These are phyloP conservation scores for Notolepis coatsorum DNA, from an alignment of 2,797 vertebrate genomes.

Conservation along the genomic window DNA sequence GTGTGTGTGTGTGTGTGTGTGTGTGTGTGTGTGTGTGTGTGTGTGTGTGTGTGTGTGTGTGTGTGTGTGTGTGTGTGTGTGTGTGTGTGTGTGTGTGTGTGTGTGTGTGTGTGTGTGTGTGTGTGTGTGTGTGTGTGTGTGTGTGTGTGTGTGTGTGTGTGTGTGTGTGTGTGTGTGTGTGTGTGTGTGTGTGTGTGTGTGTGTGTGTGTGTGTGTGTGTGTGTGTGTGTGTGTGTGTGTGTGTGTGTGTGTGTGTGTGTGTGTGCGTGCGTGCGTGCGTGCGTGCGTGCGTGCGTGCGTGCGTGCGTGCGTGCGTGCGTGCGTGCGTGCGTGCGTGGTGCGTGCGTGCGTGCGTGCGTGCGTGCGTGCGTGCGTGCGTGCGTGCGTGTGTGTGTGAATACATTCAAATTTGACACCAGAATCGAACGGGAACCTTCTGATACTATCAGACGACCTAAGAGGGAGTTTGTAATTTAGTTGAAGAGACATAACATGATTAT, in stretches of 20 bases:
- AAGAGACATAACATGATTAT: no score
- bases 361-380: no score
- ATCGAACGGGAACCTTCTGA: no score
- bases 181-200: not conserved
- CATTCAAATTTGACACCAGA: no score
- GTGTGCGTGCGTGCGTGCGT: not conserved
- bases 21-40: slow-evolving; percentile 1
- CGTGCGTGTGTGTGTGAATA: no score
- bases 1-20: not conserved
- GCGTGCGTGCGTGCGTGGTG: no score
- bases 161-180: not conserved
- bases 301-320: not conserved
- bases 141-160: not conserved
- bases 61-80: slow-evolving; percentile 7
- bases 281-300: no score
- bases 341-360: not conserved
- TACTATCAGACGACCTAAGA: no score
- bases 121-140: slow-evolving; percentile 15
- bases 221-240: not conserved
- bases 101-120: not conserved
- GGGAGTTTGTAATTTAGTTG: no score
- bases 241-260: not conserved
- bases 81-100: slow-evolving; percentile 24
- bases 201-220: not conserved
- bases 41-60: slow-evolving; percentile 13